These are phyloP conservation scores for Drosophila lacicola DNA, from an alignment of 2,888 invertebrate species.

Conservation along the genomic window DNA sequence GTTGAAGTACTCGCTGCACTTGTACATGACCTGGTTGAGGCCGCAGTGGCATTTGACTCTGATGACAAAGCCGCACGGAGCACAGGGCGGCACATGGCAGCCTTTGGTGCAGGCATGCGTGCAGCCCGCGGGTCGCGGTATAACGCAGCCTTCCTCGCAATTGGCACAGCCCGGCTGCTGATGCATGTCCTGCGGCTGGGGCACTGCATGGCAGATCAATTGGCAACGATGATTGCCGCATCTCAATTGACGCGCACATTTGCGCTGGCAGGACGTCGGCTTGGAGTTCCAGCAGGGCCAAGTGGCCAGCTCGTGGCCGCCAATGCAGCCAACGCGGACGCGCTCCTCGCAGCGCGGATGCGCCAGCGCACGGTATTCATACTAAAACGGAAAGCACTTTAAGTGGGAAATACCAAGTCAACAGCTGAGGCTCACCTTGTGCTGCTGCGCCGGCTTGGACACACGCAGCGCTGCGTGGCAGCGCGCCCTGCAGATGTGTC, in stretches of 20 bases:
- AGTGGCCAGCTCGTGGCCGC: constrained; percentile 89
- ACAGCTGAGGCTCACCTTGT: constrained; percentile 52
- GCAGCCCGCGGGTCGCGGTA: constrained; percentile 90
- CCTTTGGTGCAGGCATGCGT: constrained; percentile 89
- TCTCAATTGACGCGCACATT: constrained; percentile 89
- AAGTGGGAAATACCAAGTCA: no score
- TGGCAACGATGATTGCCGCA: constrained; percentile 93
- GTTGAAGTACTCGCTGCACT: constrained; percentile 89
- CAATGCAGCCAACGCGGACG: constrained; percentile 90
- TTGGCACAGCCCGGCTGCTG: constrained; percentile 86
- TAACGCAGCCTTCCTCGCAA: constrained; percentile 88
- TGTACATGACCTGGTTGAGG: constrained; percentile 90
- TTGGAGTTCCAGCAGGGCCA: constrained; percentile 90
- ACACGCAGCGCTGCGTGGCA: constrained; percentile 92
- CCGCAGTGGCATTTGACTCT: constrained; percentile 93
- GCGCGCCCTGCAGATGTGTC: constrained; percentile 89
- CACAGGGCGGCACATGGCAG: constrained; percentile 91
- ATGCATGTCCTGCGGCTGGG: constrained; percentile 85
- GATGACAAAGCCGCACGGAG: constrained; percentile 90
- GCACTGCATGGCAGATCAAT: constrained; percentile 89
- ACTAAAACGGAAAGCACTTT: constrained; percentile 50
- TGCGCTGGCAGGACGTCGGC: constrained; percentile 91
- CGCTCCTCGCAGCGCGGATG: constrained; percentile 91
- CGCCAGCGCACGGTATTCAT: constrained; percentile 87
- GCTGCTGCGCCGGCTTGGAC: constrained; percentile 27